Conservation (phyloP, 2,888 invertebrate genomes). For the Unio pictorum region DNA sequence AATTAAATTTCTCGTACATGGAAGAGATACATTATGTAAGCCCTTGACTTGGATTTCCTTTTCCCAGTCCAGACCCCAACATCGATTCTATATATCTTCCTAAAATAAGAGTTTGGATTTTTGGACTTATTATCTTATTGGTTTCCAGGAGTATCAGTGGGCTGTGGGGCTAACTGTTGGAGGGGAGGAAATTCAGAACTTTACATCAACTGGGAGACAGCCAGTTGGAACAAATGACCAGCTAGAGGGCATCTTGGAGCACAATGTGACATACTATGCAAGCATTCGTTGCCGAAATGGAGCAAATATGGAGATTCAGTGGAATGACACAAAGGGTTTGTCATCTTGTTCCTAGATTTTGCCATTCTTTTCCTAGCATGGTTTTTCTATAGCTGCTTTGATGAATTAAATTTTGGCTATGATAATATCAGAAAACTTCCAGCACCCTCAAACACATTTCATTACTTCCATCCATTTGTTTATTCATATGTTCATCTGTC, state of each 20-base stretch:
- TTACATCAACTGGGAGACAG: slow-evolving; percentile 36
- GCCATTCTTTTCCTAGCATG: background rate
- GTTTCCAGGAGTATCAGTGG: slow-evolving; percentile 48
- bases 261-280: slow-evolving; percentile 43
- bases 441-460: background rate
- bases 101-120: too few species aligned
- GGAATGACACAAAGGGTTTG: slow-evolving; percentile 32
- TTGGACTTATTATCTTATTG: background rate
- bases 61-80: too few species aligned
- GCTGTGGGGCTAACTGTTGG: slow-evolving; percentile 47
- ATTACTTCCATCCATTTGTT: too few species aligned
- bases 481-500: too few species aligned
- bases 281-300: slow-evolving; percentile 43
- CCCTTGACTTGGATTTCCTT: too few species aligned
- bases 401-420: background rate
- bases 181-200: slow-evolving; percentile 39
- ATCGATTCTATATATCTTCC: too few species aligned
- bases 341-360: background rate
- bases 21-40: too few species aligned
- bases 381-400: background rate
- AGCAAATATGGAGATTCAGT: slow-evolving; percentile 28
- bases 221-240: slow-evolving; percentile 39
- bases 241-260: slow-evolving; percentile 34
- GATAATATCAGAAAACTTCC: background rate
- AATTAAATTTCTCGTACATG: too few species aligned